Evolutionary conservation across 2,797 vertebrate species (phyloP).

Genomic region (Cyprinella venusta): DNA sequence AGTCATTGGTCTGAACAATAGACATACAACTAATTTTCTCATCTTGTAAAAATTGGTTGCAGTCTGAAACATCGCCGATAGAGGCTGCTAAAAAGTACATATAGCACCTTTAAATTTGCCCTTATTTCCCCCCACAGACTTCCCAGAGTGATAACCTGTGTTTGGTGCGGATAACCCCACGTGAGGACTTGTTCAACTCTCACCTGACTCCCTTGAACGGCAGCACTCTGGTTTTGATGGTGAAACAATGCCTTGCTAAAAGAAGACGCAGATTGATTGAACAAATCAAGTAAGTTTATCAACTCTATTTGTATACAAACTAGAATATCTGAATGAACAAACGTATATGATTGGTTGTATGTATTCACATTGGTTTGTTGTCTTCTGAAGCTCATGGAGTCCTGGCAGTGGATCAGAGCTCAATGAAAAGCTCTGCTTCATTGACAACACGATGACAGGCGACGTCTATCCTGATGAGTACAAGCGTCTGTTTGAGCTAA

Average conservation of each 20-base stretch:
- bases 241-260: conserved; percentile 90
- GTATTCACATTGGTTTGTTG: not conserved
- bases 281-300: conserved; percentile 83
- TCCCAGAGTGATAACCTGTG: conserved; percentile 81
- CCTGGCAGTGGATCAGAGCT: conserved; percentile 75
- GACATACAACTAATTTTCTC: too few species aligned
- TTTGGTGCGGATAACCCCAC: conserved; percentile 87
- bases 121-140: not conserved
- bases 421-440: conserved; percentile 75
- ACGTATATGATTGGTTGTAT: not conserved
- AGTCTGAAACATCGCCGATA: too few species aligned
- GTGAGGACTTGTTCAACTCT: conserved; percentile 82
- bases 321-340: not conserved
- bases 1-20: not conserved
- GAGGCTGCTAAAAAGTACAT: too few species aligned
- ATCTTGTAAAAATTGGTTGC: too few species aligned
- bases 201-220: conserved; percentile 81
- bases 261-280: conserved; percentile 79
- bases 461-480: conserved; percentile 85
- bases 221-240: conserved; percentile 83
- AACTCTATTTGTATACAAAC: not conserved
- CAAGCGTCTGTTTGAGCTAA: conserved; percentile 83
- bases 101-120: too few species aligned
- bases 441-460: conserved; percentile 71
- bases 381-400: conserved; percentile 82